phyloP scores from a whole-genome alignment of 2,113 vertebrate genomes.

The Rhinolophus ferrumequinum region DNA sequence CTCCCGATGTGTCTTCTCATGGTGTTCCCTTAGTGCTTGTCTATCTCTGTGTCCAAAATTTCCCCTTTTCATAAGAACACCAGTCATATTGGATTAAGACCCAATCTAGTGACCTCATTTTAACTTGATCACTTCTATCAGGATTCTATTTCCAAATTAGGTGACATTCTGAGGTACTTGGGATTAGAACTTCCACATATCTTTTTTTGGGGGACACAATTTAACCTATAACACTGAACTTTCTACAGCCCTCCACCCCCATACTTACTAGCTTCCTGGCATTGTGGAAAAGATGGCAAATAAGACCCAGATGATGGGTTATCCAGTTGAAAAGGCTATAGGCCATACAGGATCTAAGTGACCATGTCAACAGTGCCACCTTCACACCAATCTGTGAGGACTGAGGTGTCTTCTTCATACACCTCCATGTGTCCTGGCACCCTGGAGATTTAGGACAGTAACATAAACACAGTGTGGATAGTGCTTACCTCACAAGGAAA shows the following conservation, averaged over 20 bases:
- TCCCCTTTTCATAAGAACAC: background rate
- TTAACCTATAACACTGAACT: background rate
- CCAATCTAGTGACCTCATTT: background rate
- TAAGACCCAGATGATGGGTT: background rate
- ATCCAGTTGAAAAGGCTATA: background rate
- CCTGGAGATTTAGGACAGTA: background rate
- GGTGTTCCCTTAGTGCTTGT: background rate
- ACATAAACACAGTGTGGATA: background rate
- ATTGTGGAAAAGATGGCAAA: background rate
- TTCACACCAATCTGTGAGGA: background rate
- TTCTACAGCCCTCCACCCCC: background rate
- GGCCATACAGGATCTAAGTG: background rate
- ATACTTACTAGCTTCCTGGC: background rate
- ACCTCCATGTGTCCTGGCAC: background rate
- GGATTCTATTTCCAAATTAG: background rate
- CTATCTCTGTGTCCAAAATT: background rate
- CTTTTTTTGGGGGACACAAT: background rate
- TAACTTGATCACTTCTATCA: background rate
- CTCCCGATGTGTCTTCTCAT: background rate
- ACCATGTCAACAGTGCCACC: background rate
- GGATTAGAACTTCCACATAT: background rate
- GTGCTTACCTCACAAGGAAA: background rate
- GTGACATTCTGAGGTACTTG: background rate
- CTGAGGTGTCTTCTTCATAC: background rate
- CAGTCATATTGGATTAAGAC: background rate